These are phyloP conservation scores for Sorex maritimensis DNA, from an alignment of 2,797 vertebrate species.

Conservation along the genomic window DNA sequence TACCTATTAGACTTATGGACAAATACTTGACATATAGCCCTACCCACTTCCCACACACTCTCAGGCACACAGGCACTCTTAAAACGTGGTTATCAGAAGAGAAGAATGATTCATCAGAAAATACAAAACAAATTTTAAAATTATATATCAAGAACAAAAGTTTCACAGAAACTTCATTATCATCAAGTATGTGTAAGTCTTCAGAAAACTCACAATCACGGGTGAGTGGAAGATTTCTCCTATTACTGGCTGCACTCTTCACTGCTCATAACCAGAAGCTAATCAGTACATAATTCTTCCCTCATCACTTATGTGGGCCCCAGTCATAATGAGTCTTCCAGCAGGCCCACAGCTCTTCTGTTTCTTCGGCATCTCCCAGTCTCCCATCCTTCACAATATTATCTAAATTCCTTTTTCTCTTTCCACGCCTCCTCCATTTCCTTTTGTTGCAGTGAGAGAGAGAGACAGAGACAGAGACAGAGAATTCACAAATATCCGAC, in stretches of 20 bases:
- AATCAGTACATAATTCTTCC: constrained; percentile 38
- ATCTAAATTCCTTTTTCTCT: constrained; percentile 43
- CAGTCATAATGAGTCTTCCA: constrained; percentile 1
- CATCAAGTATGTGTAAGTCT: neutral
- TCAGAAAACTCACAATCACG: constrained; percentile 54
- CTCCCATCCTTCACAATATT: neutral
- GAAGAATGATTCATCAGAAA: constrained; percentile 10
- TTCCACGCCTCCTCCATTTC: neutral
- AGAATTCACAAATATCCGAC: constrained; percentile 36
- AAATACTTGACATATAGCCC: neutral
- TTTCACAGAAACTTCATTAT: constrained; percentile 27
- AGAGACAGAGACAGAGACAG: neutral
- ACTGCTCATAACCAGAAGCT: neutral
- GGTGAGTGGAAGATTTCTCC: neutral
- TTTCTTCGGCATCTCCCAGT: neutral
- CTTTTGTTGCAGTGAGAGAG: constrained; percentile 1
- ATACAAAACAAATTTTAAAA: constrained; percentile 18
- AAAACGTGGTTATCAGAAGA: constrained; percentile 3
- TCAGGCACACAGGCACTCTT: neutral
- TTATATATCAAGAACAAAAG: constrained; percentile 32
- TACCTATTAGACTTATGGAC: constrained; percentile 34
- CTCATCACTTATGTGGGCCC: constrained; percentile 41
- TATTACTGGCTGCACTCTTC: neutral
- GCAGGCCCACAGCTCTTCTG: neutral
- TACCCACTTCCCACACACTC: neutral